Base-by-base conservation (phyloP, 2,113 vertebrate genomes). In the Tachycineta bicolor region DNA sequence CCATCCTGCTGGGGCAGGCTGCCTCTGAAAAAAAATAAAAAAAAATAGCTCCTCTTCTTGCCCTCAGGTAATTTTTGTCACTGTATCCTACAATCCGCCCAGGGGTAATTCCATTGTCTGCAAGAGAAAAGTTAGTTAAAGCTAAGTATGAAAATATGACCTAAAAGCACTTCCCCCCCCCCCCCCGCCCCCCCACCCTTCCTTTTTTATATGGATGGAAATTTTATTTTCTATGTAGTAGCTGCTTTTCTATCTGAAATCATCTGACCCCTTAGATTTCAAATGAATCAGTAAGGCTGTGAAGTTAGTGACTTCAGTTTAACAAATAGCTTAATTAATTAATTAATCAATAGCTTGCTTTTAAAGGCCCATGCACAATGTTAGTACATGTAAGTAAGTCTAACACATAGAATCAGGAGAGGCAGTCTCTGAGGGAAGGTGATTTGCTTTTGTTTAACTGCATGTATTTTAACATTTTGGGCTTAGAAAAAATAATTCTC, bases 401-500 rank as follows among this genome's bases (percentile, higher is more conserved):
- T 69, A 69, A 80, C 18, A 85, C 12, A 44, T 41, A 85, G 68
- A 75, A 56, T 75, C 4, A 3, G 29, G 64, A 89, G 70, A 77
- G 76, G 47, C 31, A 12, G 34, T 70, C 63, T 90, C 76, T 39
- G 50, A 89, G 39, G 69, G 47, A 63, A 94, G 92, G 79, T 77
- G 31, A 62, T 76, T 90, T 90, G 60, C 87, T 92, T 94, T 95
- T 92, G 85, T 94, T 92, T 83, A 87, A 78, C 55, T 74, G 41
- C 31, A 33, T 76, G 49, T 56, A 91, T 89, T 97, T 94, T 81
- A 95, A 87, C 60, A 75, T 94, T 92, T 92, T 87, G 33, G 47
- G 33, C 76, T 94, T 62, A 89, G 65, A 31, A 62, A 82, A 83
- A 81, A 23, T 37, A 43, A 74, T 62, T 92, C 67, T 96, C 94